Percentiles rank a stretch among this genome's conserved stretches.
Evolutionary conservation across 35 echinoderm and acorn worm species (phyloP).

Genomic region (Stichopus chloronotus): DNA sequence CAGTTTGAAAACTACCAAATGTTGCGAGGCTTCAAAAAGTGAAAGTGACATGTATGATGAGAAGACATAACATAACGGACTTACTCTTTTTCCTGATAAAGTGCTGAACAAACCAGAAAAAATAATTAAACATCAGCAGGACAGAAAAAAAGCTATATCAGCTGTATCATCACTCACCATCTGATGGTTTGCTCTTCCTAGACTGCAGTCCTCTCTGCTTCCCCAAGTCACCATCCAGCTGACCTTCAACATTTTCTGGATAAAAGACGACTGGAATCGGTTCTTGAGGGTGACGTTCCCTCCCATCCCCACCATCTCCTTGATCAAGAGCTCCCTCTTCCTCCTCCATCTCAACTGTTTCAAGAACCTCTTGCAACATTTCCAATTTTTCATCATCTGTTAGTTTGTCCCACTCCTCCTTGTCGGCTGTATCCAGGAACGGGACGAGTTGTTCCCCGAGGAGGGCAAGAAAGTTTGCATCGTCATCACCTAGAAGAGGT

Average conservation of each 20-base stretch:
- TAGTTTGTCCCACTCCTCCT: slow-evolving; percentile 13
- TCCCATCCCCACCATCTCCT: background rate
- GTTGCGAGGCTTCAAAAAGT: too few species aligned
- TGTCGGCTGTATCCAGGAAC: slow-evolving; percentile 15
- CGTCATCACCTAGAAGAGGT: background rate
- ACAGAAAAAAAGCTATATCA: too few species aligned
- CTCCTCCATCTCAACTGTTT: background rate
- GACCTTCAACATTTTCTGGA: background rate
- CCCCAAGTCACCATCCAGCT: background rate
- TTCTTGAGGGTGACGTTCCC: background rate
- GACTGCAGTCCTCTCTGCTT: background rate
- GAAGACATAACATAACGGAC: too few species aligned
- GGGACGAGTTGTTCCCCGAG: background rate
- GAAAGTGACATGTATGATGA: too few species aligned
- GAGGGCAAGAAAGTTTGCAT: background rate
- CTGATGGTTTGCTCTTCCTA: background rate
- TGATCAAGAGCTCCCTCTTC: background rate
- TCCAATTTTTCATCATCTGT: slow-evolving; percentile 30
- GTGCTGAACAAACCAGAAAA: too few species aligned
- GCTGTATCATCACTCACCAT: background rate
- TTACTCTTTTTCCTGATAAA: too few species aligned
- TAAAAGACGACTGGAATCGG: background rate
- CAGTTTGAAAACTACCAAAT: too few species aligned
- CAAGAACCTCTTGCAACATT: slow-evolving; percentile 32
- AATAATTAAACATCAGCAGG: too few species aligned